Evolutionary conservation across 2,888 invertebrate genomes (phyloP), one percentile per base, ranked within the genome.

Genomic region (Trichopria drosophilae): DNA sequence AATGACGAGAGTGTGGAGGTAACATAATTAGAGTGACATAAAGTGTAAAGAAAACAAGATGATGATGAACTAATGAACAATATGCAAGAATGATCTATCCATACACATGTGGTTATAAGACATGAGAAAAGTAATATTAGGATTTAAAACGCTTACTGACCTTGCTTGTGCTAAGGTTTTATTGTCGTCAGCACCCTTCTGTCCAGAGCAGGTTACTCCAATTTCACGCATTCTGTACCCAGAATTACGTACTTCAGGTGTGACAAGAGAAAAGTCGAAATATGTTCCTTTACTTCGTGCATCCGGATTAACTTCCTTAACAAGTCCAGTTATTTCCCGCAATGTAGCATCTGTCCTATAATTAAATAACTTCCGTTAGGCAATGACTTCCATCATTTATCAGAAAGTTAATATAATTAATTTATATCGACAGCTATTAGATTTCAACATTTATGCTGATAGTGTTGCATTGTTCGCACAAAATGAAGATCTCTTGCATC

Each of bases 251-350:
- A 78, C 80, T 64, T 92, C 91, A 0, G 93, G 93, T 63, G 82
- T 89, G 0, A 93, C 90, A 41, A 97, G 82, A 2, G 94, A 90
- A 79, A 99, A 99, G 74, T 94, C 95, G 76, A 99, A 98, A 68
- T 91, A 93, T 3, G 98, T 98, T 34, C 98, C 98, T 73, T 94
- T 93, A 45, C 90, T 86, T 39, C 97, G 81, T 0, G 98, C 93
- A 73, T 98, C 98, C 5, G 94, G 93, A 76, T 98, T 98, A 0
- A 99, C 98, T 81, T 99, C 98, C 71, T 96, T 95, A 0, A 99
- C 96, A 6, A 99, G 80, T n/a, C 90, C 89, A 0, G 96, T 95
- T 7, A 99, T 82, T 78, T 99, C 99, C 57, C 94, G 87, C 12
- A 99, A 80, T 0, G 95, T 95, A 4, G 99, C 99, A 78, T 99